A percentile compares a stretch with the other conserved stretches of the same genome.
phyloP scores from a whole-genome alignment of 1,140 invertebrate genomes.

The Bombus impatiens region DNA sequence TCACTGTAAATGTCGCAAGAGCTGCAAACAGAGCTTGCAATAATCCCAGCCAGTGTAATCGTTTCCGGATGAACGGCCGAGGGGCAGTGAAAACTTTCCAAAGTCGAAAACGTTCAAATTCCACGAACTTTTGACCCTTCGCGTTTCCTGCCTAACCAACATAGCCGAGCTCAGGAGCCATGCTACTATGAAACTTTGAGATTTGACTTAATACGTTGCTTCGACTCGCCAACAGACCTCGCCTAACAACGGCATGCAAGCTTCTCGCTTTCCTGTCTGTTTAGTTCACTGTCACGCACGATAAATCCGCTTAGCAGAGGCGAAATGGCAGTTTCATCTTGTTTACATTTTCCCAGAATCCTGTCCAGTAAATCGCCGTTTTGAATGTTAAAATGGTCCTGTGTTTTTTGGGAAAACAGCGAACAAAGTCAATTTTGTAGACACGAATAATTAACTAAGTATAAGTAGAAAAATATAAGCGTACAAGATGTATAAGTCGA shows the following conservation, averaged over 20 bases:
- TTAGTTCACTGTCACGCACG: not conserved
- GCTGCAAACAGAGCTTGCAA: constrained; percentile 36
- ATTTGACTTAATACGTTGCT: constrained; percentile 52
- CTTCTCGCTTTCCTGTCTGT: constrained; percentile 21
- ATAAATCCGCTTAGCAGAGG: constrained; percentile 39
- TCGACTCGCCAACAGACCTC: constrained; percentile 30
- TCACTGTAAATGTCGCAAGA: constrained; percentile 41
- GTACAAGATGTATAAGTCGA: too few species aligned
- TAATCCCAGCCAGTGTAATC: constrained; percentile 42
- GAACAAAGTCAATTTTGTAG: not conserved
- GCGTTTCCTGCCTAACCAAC: constrained; percentile 32
- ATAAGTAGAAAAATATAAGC: not conserved
- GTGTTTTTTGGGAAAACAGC: not conserved
- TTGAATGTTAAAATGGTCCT: not conserved
- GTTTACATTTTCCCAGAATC: constrained; percentile 10
- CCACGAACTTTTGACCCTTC: constrained; percentile 57
- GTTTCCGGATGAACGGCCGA: constrained; percentile 39
- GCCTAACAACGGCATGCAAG: constrained; percentile 25
- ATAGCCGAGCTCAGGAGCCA: constrained; percentile 25
- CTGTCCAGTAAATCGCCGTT: not conserved
- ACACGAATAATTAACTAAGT: too few species aligned
- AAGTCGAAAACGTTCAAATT: constrained; percentile 56
- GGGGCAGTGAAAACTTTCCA: constrained; percentile 42
- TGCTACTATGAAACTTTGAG: constrained; percentile 44
- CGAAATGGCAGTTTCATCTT: constrained; percentile 11